These are phyloP conservation scores for Neostethus bicornis DNA, from an alignment of 2,797 vertebrate species.

Conservation along the genomic window DNA sequence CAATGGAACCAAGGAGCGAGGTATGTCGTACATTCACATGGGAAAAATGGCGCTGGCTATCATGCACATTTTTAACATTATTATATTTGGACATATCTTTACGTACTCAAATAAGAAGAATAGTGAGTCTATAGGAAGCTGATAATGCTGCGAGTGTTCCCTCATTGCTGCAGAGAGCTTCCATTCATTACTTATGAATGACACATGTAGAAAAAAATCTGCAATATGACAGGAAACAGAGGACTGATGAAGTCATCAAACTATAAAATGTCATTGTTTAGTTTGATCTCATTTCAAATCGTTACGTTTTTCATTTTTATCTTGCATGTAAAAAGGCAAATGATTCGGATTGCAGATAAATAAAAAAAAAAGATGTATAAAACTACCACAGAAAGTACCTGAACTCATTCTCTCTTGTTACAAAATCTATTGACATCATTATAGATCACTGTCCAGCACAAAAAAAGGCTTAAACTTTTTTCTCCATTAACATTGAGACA, in stretches of 20 bases:
- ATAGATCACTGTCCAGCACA: background rate
- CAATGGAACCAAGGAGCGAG: slow-evolving; percentile 48
- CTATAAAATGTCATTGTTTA: slow-evolving; percentile 16
- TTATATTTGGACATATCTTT: slow-evolving; percentile 20
- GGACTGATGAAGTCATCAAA: slow-evolving; percentile 16
- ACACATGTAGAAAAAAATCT: slow-evolving; percentile 31
- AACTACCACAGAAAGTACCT: slow-evolving; percentile 6
- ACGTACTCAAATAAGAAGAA: slow-evolving; percentile 18
- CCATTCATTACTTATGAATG: slow-evolving; percentile 18
- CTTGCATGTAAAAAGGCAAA: too few species aligned
- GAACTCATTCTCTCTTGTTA: background rate
- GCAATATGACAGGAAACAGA: slow-evolving; percentile 26
- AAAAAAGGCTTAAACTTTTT: background rate
- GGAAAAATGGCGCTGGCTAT: slow-evolving; percentile 36
- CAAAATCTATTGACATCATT: background rate
- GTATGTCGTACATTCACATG: slow-evolving; percentile 61
- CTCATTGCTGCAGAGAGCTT: slow-evolving; percentile 16
- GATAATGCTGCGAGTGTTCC: slow-evolving; percentile 7
- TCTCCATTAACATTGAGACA: background rate
- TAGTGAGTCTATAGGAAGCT: slow-evolving; percentile 13
- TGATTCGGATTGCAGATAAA: background rate
- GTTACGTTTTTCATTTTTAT: background rate
- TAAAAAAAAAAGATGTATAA: slow-evolving; percentile 4
- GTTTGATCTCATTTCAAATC: slow-evolving; percentile 10
- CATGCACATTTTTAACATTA: slow-evolving; percentile 28